phyloP scores from a whole-genome alignment of 2,797 vertebrate species.

The Urophycis tenuis region DNA sequence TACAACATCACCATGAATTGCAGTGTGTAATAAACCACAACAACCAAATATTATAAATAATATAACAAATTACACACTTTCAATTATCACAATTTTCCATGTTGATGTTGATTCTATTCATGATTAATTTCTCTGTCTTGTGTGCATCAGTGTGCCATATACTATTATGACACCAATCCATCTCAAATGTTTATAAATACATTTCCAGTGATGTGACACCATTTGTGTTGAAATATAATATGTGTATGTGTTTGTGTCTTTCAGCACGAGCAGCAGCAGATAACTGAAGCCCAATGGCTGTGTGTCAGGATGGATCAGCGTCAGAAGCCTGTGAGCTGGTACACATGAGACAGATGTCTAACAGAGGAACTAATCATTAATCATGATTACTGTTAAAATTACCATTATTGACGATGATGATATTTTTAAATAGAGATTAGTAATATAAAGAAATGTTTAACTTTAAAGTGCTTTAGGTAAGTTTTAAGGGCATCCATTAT shows the following conservation, averaged over 20 bases:
- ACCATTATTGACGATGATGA: not conserved
- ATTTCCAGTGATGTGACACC: not conserved
- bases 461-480: not conserved
- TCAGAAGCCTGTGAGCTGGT: not conserved
- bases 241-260: conserved; percentile 6
- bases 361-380: not conserved
- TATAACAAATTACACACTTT: not conserved
- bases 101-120: not conserved
- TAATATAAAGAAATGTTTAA: not conserved
- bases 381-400: conserved; percentile 1
- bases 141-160: not conserved
- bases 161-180: too few relatives aligned
- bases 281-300: conserved; percentile 44
- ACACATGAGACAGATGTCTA: not conserved
- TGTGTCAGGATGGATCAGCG: not conserved
- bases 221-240: not conserved
- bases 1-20: not conserved
- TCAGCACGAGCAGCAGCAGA: conserved; percentile 79
- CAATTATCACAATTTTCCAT: not conserved
- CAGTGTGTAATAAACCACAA: not conserved
- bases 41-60: not conserved
- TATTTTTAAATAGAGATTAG: not conserved
- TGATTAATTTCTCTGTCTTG: not conserved
- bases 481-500: not conserved
- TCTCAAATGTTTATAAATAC: not conserved